Evolutionary conservation across 1,140 invertebrate species (phyloP), one percentile per base, ranked within the genome.

Genomic region (Neodiprion lecontei): DNA sequence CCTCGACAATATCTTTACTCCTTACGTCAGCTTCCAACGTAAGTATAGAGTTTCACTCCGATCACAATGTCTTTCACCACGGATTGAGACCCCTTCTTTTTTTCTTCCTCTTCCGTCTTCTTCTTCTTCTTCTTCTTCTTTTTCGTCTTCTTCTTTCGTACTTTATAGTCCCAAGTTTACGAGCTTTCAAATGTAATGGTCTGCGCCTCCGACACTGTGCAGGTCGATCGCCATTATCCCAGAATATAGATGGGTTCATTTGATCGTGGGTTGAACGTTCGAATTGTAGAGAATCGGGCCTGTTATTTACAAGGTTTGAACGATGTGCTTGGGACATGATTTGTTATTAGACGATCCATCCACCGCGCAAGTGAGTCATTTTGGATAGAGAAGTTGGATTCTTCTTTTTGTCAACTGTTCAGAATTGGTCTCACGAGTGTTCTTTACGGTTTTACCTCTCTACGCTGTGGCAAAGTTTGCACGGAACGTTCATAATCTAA

Each of bases 201-300:
- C 53, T 12, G n/a, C 50, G 50, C 11, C n/a, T 61, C n/a, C 53
- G 53, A 61, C 53, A 40, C 28, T 40, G 28, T 40, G 28, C 28
- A 40, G 28, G 28, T 40, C 53, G 53, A 61, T 61, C 53, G 53
- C 53, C 53, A 61, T 61, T 61, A 61, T 14, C 53, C 53, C 53
- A 61, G 53, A 61, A 61, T 61, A 61, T 61, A 61, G n/a, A 61
- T n/a, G 53, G 53, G n/a, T 61, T 61, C 53, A 17, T 61, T 61
- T 61, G n/a, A 61, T 61, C 53, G 53, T 61, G 11, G 53, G n/a
- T 12, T 61, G 53, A 61, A 61, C 11, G 11, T 14, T 17, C 53
- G 53, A 61, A 12, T 12, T 61, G 53, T 14, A 17, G 11, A 61
- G 53, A 61, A 61, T 61, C n/a, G 8, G 53, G 53, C n/a, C 53